Conservation (phyloP, 2,113 vertebrate genomes). For the Choloepus hoffmanni region DNA sequence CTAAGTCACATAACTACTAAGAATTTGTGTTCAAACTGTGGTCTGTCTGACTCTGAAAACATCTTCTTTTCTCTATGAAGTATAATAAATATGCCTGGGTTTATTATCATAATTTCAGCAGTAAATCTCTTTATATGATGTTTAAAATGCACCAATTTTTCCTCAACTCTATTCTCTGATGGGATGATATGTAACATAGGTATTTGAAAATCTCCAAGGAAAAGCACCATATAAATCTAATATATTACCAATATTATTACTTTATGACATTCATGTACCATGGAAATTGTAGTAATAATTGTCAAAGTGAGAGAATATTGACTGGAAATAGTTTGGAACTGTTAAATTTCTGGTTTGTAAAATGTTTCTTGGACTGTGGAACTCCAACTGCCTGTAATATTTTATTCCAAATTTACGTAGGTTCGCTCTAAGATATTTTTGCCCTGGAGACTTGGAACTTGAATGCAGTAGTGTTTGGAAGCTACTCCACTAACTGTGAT, state of each 20-base stretch:
- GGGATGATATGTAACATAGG: background rate
- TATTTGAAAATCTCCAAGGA: conserved; percentile 47
- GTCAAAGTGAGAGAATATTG: conserved; percentile 62
- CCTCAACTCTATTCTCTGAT: conserved; percentile 4
- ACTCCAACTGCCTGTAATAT: background rate
- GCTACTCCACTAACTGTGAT: background rate
- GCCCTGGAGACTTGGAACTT: background rate
- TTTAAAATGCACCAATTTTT: conserved; percentile 21
- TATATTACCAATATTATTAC: conserved; percentile 52
- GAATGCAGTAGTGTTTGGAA: background rate
- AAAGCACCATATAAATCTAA: conserved; percentile 42
- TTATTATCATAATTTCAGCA: conserved; percentile 68
- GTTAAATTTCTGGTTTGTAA: conserved; percentile 47
- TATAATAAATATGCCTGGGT: background rate
- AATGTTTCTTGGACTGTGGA: conserved; percentile 8
- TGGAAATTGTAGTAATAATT: conserved; percentile 38
- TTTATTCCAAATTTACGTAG: background rate
- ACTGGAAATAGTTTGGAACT: conserved; percentile 39
- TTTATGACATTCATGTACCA: conserved; percentile 51
- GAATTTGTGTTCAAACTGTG: background rate
- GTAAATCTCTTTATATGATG: background rate
- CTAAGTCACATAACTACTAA: conserved; percentile 1
- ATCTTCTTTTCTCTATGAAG: background rate
- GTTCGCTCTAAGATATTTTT: background rate
- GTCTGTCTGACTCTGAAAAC: conserved; percentile 6